These are phyloP conservation scores for Molossus molossus DNA, from an alignment of 2,797 vertebrate species.

Conservation along the genomic window DNA sequence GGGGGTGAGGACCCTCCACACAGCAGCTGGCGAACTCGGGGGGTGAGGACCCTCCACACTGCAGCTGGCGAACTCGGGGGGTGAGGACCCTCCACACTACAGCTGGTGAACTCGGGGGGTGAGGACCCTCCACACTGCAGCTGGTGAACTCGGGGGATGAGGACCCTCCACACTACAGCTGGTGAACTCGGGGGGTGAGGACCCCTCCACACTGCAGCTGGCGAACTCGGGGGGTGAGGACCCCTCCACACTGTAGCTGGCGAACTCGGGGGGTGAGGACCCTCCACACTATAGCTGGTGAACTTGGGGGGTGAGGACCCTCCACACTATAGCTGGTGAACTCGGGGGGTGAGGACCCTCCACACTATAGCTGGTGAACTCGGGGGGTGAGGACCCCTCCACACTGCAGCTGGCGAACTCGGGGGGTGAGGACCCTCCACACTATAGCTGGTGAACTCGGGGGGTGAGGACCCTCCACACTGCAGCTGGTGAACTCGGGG, in stretches of 20 bases:
- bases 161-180: neutral
- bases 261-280: fast-evolving
- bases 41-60: fast-evolving
- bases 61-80: no score
- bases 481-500: fast-evolving
- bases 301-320: no score
- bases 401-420: fast-evolving
- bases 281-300: no score
- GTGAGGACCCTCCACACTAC: neutral
- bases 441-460: no score
- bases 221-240: no score
- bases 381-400: neutral
- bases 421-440: fast-evolving
- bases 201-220: no score
- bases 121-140: neutral
- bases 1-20: neutral
- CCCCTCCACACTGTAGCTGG: neutral
- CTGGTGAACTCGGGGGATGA: no score
- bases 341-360: fast-evolving
- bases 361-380: no score
- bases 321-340: fast-evolving
- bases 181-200: fast-evolving
- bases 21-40: fast-evolving
- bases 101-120: fast-evolving
- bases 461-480: neutral